Evolutionary conservation across 2,797 vertebrate genomes (phyloP).

Genomic region (Nannoperca obscura): DNA sequence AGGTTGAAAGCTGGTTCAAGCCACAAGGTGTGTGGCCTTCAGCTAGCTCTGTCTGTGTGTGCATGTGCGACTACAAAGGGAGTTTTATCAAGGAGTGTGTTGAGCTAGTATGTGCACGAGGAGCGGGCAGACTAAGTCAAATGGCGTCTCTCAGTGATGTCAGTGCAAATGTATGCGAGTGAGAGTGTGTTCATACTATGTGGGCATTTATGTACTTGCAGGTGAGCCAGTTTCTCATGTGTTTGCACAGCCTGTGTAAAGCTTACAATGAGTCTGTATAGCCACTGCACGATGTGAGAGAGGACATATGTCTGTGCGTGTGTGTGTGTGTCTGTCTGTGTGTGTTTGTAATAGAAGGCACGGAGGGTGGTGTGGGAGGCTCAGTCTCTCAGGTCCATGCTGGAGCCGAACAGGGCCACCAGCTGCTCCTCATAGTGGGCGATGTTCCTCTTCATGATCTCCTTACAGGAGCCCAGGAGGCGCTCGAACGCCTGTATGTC

Average conservation of each 20-base stretch:
- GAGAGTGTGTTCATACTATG: conserved; percentile 38
- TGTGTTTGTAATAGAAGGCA: conserved; percentile 84
- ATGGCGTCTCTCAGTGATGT: conserved; percentile 62
- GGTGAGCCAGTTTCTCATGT: conserved; percentile 48
- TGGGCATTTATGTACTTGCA: conserved; percentile 49
- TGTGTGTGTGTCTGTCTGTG: conserved; percentile 50
- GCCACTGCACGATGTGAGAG: conserved; percentile 58
- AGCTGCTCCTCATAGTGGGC: conserved; percentile 97
- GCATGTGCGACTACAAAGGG: conserved; percentile 43
- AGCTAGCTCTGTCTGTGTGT: conserved; percentile 41
- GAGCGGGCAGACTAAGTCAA: conserved; percentile 65
- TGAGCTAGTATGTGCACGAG: conserved; percentile 66
- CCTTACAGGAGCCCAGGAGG: conserved; percentile 98
- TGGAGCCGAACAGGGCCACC: conserved; percentile 98
- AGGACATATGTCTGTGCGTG: conserved; percentile 40
- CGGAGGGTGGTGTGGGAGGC: conserved; percentile 80
- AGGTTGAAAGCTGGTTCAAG: conserved; percentile 67
- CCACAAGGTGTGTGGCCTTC: conserved; percentile 50
- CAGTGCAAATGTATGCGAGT: conserved; percentile 36
- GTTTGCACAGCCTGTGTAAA: conserved; percentile 64
- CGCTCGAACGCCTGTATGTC: conserved; percentile 98
- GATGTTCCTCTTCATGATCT: conserved; percentile 99
- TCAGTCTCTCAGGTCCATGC: conserved; percentile 96
- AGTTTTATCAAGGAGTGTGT: conserved; percentile 75
- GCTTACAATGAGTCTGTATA: conserved; percentile 62